These are phyloP conservation scores for Chromobotia macracanthus DNA, from an alignment of 2,797 vertebrate species.

Conservation along the genomic window DNA sequence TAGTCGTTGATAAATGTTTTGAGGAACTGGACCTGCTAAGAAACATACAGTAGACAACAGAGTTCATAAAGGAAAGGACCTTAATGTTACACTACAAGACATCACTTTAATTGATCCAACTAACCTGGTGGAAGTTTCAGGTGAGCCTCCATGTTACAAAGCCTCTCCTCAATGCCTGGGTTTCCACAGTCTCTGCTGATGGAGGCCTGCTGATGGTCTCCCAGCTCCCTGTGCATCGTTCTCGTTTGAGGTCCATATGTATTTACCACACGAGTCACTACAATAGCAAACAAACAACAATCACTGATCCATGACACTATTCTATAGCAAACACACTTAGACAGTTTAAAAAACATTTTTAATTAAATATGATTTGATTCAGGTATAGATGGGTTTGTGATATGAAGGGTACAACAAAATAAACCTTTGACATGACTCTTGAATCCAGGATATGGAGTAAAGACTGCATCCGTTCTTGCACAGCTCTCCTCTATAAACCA, in stretches of 20 bases:
- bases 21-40: conserved; percentile 89
- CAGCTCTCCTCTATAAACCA: conserved; percentile 90
- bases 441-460: conserved; percentile 96
- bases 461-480: conserved; percentile 96
- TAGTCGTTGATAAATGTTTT: conserved; percentile 93
- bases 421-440: conserved; percentile 98
- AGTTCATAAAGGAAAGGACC: background rate
- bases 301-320: background rate
- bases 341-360: background rate
- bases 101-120: background rate
- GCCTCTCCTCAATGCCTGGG: conserved; percentile 88
- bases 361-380: background rate
- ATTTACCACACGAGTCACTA: conserved; percentile 95
- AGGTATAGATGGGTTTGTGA: background rate
- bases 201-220: conserved; percentile 73
- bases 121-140: conserved; percentile 88
- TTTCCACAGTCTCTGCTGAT: conserved; percentile 84
- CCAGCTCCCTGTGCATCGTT: conserved; percentile 60
- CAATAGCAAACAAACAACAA: conserved; percentile 29
- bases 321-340: background rate
- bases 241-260: conserved; percentile 91
- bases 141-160: conserved; percentile 93
- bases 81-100: background rate
- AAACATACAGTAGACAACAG: conserved; percentile 35
- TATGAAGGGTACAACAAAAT: background rate